Conservation (phyloP, 1,140 invertebrate genomes). For the Diabrotica virgifera region DNA sequence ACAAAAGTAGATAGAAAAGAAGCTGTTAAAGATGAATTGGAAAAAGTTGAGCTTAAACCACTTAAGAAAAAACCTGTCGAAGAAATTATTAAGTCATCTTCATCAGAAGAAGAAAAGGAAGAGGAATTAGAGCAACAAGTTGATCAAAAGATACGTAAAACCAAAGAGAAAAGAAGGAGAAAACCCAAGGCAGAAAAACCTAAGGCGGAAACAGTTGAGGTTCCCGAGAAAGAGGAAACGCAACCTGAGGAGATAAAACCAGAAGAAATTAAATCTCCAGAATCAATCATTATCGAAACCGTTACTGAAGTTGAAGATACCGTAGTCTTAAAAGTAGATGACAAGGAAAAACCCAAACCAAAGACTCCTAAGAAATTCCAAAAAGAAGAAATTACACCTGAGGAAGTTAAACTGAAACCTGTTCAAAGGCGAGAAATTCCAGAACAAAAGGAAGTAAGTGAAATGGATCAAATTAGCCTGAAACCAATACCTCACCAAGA, state of each 20-base stretch:
- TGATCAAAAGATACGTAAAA: constrained; percentile 10
- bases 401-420: constrained; percentile 45
- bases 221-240: constrained; percentile 9
- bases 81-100: background rate
- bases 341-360: constrained; percentile 32
- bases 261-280: constrained; percentile 22
- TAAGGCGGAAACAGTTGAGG: constrained; percentile 12
- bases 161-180: constrained; percentile 24
- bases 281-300: constrained; percentile 41
- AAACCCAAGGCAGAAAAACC: constrained; percentile 26
- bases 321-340: constrained; percentile 42
- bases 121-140: background rate
- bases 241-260: constrained; percentile 26
- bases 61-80: constrained; percentile 26
- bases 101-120: background rate
- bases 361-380: constrained; percentile 33
- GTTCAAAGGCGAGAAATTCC: constrained; percentile 31
- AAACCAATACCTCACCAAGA: constrained; percentile 46
- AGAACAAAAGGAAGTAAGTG: constrained; percentile 27
- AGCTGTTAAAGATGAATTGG: constrained; percentile 44
- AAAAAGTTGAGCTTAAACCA: constrained; percentile 49
- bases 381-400: constrained; percentile 33
- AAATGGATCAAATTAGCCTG: constrained; percentile 48
- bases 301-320: constrained; percentile 46
- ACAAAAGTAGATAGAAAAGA: constrained; percentile 47